A percentile compares a stretch with the other conserved stretches of the same genome.
phyloP scores from a whole-genome alignment of 2,888 invertebrate species.

The Aplocera efformata region DNA sequence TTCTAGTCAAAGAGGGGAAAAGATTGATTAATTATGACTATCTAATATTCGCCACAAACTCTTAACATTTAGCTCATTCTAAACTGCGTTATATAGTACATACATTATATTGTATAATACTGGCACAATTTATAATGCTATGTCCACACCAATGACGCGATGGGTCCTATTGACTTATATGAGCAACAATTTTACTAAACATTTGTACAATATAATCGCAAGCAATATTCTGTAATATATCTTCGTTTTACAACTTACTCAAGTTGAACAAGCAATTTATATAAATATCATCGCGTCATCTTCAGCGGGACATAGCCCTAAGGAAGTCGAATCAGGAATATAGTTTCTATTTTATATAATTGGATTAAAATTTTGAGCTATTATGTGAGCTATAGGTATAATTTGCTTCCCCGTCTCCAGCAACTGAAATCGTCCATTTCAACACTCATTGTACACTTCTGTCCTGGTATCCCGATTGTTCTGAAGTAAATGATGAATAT shows the following conservation, averaged over 20 bases:
- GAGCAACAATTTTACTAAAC: constrained; percentile 15
- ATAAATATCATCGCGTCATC: constrained; percentile 12
- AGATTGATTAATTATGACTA: constrained; percentile 51
- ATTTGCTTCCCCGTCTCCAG: constrained; percentile 73
- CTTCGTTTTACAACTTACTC: no score
- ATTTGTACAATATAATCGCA: no score
- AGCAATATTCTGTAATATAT: no score
- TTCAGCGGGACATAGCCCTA: constrained; percentile 19
- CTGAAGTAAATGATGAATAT: constrained; percentile 58
- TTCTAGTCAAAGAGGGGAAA: constrained; percentile 56
- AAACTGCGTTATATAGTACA: constrained; percentile 47
- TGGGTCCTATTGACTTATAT: neutral
- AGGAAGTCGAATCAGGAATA: constrained; percentile 46
- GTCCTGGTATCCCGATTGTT: constrained; percentile 40
- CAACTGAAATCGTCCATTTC: constrained; percentile 70
- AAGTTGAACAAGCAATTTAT: no score
- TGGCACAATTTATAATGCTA: constrained; percentile 45
- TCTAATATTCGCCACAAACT: constrained; percentile 46
- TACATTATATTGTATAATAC: constrained; percentile 63
- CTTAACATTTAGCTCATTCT: constrained; percentile 46
- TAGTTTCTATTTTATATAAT: constrained; percentile 44
- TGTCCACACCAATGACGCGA: constrained; percentile 25
- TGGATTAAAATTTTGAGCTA: constrained; percentile 49
- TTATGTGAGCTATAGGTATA: constrained; percentile 38
- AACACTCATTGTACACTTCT: constrained; percentile 67